Evolutionary conservation across 2,113 vertebrate genomes (phyloP).

Genomic region (Peromyscus leucopus): DNA sequence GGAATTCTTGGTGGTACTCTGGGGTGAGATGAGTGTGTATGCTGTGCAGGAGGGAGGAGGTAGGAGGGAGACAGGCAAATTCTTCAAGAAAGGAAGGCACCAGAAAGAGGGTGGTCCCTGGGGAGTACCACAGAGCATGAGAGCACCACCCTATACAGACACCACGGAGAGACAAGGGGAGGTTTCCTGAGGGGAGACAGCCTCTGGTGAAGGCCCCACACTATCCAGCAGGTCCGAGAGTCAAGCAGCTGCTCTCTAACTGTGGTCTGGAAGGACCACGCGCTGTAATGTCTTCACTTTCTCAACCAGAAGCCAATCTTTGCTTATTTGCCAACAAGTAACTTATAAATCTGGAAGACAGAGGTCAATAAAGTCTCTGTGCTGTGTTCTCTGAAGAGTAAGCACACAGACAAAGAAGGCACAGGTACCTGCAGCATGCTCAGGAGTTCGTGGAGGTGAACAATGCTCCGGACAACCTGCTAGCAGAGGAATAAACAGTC

Average conservation of each 20-base stretch:
- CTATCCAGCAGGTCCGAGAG: neutral
- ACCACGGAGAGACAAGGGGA: neutral
- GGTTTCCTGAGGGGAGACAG: neutral
- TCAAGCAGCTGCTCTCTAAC: neutral
- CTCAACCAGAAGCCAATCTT: neutral
- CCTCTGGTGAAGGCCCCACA: neutral
- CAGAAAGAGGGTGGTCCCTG: neutral
- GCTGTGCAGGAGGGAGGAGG: neutral
- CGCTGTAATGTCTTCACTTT: accelerated
- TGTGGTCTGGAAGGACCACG: neutral
- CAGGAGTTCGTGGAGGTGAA: conserved; percentile 93
- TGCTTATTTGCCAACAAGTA: neutral
- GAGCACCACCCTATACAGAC: neutral
- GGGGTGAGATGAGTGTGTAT: neutral
- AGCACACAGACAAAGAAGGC: neutral
- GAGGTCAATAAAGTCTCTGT: neutral
- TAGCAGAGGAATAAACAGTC: conserved; percentile 74
- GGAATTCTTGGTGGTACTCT: neutral
- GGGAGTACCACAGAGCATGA: neutral
- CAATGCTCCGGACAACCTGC: conserved; percentile 93
- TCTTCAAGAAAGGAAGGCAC: neutral
- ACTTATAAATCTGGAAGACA: neutral
- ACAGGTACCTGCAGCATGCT: conserved; percentile 92
- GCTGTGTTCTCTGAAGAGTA: neutral
- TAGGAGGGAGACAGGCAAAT: accelerated